phyloP scores from a whole-genome alignment of 2,113 vertebrate species.

The Elachura formosa region DNA sequence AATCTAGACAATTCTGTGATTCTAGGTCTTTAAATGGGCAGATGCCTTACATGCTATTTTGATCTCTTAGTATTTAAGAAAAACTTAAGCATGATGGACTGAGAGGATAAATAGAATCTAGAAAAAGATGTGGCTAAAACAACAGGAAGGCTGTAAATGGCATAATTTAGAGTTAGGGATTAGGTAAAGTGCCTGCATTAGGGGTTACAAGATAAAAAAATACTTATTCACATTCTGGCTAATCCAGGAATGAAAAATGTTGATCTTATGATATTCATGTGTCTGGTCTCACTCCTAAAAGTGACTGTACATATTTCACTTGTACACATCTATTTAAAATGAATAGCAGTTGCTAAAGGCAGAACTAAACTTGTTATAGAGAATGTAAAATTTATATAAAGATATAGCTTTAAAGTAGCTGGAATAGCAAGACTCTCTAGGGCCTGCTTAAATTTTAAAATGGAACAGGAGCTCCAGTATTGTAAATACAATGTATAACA shows the following conservation, averaged over 20 bases:
- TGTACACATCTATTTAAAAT: background rate
- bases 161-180: background rate
- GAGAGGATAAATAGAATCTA: background rate
- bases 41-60: too few relatives aligned
- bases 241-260: background rate
- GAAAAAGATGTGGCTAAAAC: background rate
- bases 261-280: background rate
- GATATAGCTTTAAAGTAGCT: background rate
- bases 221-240: background rate
- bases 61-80: background rate
- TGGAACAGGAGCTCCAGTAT: background rate
- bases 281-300: background rate
- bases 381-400: background rate
- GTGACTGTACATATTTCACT: background rate
- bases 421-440: background rate
- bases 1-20: background rate
- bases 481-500: accelerated
- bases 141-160: background rate
- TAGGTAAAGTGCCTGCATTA: background rate
- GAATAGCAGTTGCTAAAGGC: background rate
- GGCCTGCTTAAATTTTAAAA: background rate
- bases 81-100: background rate
- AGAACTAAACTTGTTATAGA: background rate
- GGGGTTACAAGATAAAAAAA: background rate
- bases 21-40: background rate